A percentile compares a stretch with the other conserved stretches of the same genome.
Evolutionary conservation across 1,140 invertebrate genomes (phyloP).

Genomic region (Ruditapes philippinarum): DNA sequence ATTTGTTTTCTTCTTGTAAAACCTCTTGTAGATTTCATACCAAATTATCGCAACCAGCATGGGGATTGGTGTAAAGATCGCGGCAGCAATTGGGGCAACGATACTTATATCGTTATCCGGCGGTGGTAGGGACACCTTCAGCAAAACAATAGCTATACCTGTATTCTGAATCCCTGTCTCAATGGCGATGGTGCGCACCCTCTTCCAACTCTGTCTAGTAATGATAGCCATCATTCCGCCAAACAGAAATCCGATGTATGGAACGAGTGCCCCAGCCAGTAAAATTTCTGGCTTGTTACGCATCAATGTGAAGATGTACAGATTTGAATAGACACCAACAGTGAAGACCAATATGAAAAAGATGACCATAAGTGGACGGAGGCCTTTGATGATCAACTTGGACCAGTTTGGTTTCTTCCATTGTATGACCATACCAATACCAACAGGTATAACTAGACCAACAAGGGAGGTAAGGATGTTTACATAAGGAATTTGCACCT

Average conservation of each 20-base stretch:
- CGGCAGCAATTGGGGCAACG: conserved; percentile 88
- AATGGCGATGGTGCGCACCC: conserved; percentile 87
- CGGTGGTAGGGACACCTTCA: conserved; percentile 86
- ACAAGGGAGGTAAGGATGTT: conserved; percentile 93
- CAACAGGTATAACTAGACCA: conserved; percentile 93
- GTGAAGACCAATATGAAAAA: conserved; percentile 96
- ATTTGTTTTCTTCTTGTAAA: conserved; percentile 61
- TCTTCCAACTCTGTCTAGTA: conserved; percentile 70
- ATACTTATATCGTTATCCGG: conserved; percentile 87
- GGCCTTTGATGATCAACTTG: conserved; percentile 72
- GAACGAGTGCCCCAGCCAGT: conserved; percentile 93
- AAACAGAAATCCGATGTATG: conserved; percentile 94
- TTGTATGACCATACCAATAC: conserved; percentile 91
- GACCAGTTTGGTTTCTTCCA: conserved; percentile 88
- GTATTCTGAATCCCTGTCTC: conserved; percentile 88
- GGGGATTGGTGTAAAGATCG: conserved; percentile 97
- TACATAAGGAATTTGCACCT: conserved; percentile 92
- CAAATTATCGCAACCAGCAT: conserved; percentile 86
- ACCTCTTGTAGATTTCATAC: conserved; percentile 69
- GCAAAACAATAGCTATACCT: conserved; percentile 86
- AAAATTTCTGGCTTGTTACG: conserved; percentile 87
- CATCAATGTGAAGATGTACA: conserved; percentile 96
- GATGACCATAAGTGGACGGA: conserved; percentile 92
- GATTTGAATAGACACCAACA: conserved; percentile 97
- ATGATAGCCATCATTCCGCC: conserved; percentile 88